A percentile compares a stretch with the other conserved stretches of the same genome.
phyloP scores from a whole-genome alignment of 2,797 vertebrate species.

The Rallus crepitans region DNA sequence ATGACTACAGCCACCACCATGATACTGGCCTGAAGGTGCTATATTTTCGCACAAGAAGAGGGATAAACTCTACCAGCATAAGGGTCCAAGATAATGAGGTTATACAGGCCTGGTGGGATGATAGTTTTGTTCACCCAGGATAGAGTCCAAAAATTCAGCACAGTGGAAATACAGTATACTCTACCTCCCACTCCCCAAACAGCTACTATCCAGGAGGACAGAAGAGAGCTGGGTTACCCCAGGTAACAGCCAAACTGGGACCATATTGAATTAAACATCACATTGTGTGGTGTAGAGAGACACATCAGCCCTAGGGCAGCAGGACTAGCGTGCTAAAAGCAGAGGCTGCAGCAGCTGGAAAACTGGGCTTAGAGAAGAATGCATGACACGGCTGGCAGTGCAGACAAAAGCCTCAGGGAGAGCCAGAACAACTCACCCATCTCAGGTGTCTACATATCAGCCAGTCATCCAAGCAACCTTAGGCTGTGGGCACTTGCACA shows the following conservation, averaged over 20 bases:
- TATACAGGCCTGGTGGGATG: not conserved
- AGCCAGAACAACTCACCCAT: not conserved
- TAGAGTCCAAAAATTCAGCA: not conserved
- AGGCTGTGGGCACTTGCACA: not conserved
- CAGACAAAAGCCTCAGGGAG: not conserved
- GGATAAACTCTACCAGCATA: not conserved
- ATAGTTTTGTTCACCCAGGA: not conserved
- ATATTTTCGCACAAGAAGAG: not conserved
- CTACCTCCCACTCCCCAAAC: not conserved
- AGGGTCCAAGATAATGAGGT: not conserved
- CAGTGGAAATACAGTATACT: not conserved
- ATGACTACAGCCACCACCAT: too few relatives aligned
- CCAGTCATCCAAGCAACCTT: not conserved
- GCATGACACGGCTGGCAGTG: not conserved
- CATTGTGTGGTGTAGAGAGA: not conserved
- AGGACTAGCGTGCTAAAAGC: not conserved
- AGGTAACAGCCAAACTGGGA: not conserved
- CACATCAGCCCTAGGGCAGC: not conserved
- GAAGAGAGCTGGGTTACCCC: not conserved
- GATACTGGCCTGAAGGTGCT: not conserved
- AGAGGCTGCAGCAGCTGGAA: not conserved
- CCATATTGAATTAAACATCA: not conserved
- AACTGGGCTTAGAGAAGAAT: not conserved
- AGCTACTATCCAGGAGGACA: not conserved
- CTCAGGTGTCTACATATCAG: not conserved